phyloP scores from a whole-genome alignment of 2,113 vertebrate genomes.

The Labeo rohita region DNA sequence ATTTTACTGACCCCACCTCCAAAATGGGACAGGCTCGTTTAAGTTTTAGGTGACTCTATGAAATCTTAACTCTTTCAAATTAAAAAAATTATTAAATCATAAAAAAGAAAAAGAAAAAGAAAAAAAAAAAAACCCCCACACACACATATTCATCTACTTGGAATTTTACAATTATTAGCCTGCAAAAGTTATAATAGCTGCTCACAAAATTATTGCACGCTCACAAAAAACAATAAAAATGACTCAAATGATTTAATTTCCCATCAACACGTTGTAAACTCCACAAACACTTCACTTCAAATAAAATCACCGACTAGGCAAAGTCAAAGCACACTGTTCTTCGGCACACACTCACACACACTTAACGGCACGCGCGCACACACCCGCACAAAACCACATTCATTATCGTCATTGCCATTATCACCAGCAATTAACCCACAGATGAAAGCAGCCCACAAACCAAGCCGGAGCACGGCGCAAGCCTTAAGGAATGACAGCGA shows the following conservation, averaged over 20 bases:
- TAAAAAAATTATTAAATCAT: conserved; percentile 50
- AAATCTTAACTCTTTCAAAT: conserved; percentile 3
- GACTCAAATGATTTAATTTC: conserved; percentile 59
- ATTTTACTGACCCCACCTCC: conserved; percentile 91
- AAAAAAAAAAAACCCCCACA: conserved; percentile 38
- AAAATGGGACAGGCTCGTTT: conserved; percentile 81
- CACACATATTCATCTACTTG: conserved; percentile 76
- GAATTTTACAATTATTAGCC: conserved; percentile 79
- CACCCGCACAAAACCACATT: conserved; percentile 58
- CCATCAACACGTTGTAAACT: conserved; percentile 46
- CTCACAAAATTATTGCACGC: conserved; percentile 45
- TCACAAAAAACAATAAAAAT: conserved; percentile 66
- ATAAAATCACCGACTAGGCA: conserved; percentile 52
- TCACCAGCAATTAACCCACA: conserved; percentile 79
- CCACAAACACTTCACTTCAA: conserved; percentile 32
- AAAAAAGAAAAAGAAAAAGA: conserved; percentile 67
- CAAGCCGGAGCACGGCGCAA: conserved; percentile 57
- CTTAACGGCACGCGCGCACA: conserved; percentile 39
- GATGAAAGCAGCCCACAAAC: conserved; percentile 72
- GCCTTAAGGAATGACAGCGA: conserved; percentile 23
- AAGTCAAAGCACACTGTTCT: conserved; percentile 30
- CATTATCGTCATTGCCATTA: conserved; percentile 57
- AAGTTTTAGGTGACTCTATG: conserved; percentile 73
- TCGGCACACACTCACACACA: conserved; percentile 30
- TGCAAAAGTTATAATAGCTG: conserved; percentile 69